Base-by-base conservation (phyloP, 1,140 invertebrate genomes). In the Ctenoplectra terminalis region DNA sequence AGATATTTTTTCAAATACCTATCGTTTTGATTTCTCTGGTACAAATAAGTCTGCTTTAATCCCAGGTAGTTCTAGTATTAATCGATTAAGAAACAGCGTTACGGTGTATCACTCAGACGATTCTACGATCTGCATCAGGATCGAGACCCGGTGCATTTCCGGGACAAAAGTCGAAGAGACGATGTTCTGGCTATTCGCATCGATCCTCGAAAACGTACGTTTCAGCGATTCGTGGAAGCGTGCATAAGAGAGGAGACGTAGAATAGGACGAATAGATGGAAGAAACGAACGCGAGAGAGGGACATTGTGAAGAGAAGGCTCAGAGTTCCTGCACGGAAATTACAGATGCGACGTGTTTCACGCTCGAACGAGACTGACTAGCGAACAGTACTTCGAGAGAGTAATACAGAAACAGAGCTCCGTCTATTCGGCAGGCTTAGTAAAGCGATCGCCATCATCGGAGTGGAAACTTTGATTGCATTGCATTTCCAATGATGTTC, bases 301-400 rank as follows among this genome's bases (percentile, higher is more conserved):
- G 72, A 58, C 73, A 56, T 37, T 54, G 56, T 31, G 61, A 73
- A 37, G 67, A 78, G 75, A 46, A 63, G 71, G 75, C 67, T 72
- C 64, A 54, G 58, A 81, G 82, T 87, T 87, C 78, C 78, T 87
- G 66, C 78, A 78, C 86, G 86, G 82, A 87, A 88, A 87, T 88
- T 88, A 88, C 86, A 88, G 82, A 85, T 88, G 85, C 85, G 61
- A 84, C 85, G 86, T 80, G 85, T 87, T 88, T 87, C 75, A 88
- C 71, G 79, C 86, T 87, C 50, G 78, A 88, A 78, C 66, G 71
- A 76, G 70, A 72, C 60, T 72, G 82, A 69, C 78, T 85, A 37
- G 71, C 31, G 61, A 66, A 74, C 61, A 73, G 64, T 74, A 70
- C 50, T 77, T 82, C 67, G 31, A 71, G n/a, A 66, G 60, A 58